phyloP scores from a whole-genome alignment of 2,797 vertebrate species.

The Channallabes apus region DNA sequence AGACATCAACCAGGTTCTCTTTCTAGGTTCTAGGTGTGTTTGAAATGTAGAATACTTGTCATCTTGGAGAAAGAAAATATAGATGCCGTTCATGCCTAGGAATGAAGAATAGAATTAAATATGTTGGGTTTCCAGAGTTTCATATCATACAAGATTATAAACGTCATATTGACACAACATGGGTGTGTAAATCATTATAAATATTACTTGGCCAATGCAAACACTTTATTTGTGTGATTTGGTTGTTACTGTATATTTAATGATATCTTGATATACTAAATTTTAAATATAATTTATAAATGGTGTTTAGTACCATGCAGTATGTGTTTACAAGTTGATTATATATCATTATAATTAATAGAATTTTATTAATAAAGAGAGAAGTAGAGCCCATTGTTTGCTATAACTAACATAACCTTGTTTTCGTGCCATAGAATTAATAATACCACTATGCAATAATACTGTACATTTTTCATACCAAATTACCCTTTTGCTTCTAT shows the following conservation, averaged over 20 bases:
- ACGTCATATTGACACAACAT: neutral
- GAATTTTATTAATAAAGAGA: neutral
- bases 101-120: neutral
- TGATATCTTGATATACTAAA: neutral
- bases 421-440: neutral
- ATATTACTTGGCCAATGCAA: neutral
- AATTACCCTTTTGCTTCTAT: neutral
- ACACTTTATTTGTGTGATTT: neutral
- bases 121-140: neutral
- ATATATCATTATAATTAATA: neutral
- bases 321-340: neutral
- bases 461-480: neutral
- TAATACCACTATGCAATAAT: neutral
- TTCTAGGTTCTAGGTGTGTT: neutral
- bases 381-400: neutral
- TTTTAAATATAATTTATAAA: neutral
- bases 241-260: neutral
- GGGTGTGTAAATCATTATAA: neutral
- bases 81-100: neutral
- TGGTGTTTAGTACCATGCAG: neutral
- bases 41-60: neutral
- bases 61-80: slow-evolving; percentile 11
- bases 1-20: slow-evolving; percentile 16
- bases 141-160: neutral
- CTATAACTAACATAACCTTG: neutral